Evolutionary conservation across 2,113 vertebrate species (phyloP), one percentile per base, ranked within the genome.

Genomic region (Psittacara wagleri): DNA sequence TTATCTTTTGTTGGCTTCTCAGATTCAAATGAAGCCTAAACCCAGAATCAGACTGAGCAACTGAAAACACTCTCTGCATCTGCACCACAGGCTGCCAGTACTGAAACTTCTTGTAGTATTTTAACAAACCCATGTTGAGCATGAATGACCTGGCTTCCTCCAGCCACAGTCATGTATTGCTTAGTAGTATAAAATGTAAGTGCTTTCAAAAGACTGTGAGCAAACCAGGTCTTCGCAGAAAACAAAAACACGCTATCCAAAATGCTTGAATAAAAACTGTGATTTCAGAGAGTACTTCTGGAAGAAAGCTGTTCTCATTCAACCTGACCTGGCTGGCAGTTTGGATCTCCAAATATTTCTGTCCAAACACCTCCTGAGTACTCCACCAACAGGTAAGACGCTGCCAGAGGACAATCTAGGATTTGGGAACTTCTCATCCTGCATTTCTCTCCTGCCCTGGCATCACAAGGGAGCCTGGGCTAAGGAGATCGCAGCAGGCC

Each of bases 401-500:
- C 25, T 63, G 11, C 48, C 51, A 18, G 37, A 41, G 54, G 67
- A 46, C 10, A 25, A 41, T 10, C 49, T 55, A 18, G 33, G 27
- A 33, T 20, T 29, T n/a, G 46, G 28, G 54, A 68, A 27, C 17
- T 68, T 74, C 61, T 93, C 80, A 68, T 14, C 41, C 62, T 63
- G 48, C 86, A 13, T 11, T 43, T 49, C 22, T 20, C 31, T 74
- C 27, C 31, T 1, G 1, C 18, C 17, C 16, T 2, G 16, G 27
- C 0, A 0, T n/a, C 1, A 3, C 39, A 24, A 3, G 2, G 20
- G 27, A 62, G 48, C 54, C 19, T 3, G 41, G 31, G 22, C 74
- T 39, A 28, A 25, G 35, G 27, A 25, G 39, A 62, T 18, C 7
- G 12, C 25, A 54, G 83, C 0, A 1, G 17, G 6, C 10, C 8